Evolutionary conservation across 2,888 invertebrate species (phyloP).

Genomic region (Sclerodermus sp.): DNA sequence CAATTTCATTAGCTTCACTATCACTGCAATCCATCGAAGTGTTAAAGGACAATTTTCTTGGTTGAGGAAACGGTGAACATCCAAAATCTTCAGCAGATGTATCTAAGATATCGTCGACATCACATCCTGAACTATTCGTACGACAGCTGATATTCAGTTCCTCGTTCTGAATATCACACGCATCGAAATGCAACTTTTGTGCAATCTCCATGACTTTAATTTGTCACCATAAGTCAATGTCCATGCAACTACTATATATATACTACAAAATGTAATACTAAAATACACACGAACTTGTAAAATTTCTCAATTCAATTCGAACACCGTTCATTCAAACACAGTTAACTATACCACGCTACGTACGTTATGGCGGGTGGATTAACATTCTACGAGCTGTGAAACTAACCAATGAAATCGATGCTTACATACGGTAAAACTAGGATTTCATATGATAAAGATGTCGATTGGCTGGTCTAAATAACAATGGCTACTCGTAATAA

Average conservation of each 20-base stretch:
- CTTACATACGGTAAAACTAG: too few relatives aligned
- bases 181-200: constrained; percentile 52
- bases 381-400: too few relatives aligned
- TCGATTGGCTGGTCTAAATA: too few relatives aligned
- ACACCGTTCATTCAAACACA: constrained; percentile 41
- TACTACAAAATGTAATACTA: constrained; percentile 12
- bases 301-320: constrained; percentile 20
- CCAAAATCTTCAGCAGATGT: constrained; percentile 65
- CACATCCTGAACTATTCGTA: constrained; percentile 62
- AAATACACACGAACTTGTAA: constrained; percentile 19
- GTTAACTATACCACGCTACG: constrained; percentile 36
- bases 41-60: constrained; percentile 66
- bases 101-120: constrained; percentile 67
- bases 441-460: too few relatives aligned
- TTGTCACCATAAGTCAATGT: constrained; percentile 26
- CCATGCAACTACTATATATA: constrained; percentile 12
- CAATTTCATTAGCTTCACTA: constrained; percentile 36
- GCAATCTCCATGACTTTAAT: constrained; percentile 47
- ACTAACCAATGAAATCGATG: too few relatives aligned
- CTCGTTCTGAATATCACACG: constrained; percentile 57
- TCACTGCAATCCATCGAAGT: constrained; percentile 58
- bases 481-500: too few relatives aligned
- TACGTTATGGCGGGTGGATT: constrained; percentile 49
- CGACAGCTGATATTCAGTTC: constrained; percentile 62
- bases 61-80: constrained; percentile 62